Base-by-base conservation (phyloP, 2,888 invertebrate genomes). In the Yponomeuta evonymella region DNA sequence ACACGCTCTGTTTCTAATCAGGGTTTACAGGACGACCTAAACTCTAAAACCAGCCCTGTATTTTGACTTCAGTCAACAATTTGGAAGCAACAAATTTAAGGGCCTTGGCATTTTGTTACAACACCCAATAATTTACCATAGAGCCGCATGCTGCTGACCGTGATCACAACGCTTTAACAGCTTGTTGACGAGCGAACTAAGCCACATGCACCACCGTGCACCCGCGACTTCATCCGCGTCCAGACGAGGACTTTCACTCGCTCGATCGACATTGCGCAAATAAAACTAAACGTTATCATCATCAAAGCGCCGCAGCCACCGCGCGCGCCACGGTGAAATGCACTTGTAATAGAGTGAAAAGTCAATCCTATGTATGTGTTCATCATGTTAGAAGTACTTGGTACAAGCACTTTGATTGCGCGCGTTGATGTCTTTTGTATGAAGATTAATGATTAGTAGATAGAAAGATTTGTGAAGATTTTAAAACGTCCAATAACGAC, bases 351-450 rank as follows among this genome's bases (percentile, higher is more conserved):
- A 58, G 15, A 58, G 51, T 58, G 51, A 58, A 58, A 58, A 58
- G 12, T 58, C 3, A 58, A 58, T 58, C 15, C 51, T 3, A 58
- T 58, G 12, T 15, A 58, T 58, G 12, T 15, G 51, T 15, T 58
- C 51, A 1, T 58, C 51, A 12, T 58, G 51, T 58, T 58, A 15
- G 15, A 43, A 43, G 43, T 43, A 43, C 33, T 33, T 43, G 8
- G 5, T 43, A 43, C 36, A 43, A 58, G 51, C 15, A 15, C 51
- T 58, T 58, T 15, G 15, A 58, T 58, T 10, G 65, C 33, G 36
- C 36, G 67, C 67, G 67, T 67, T 67, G 67, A 67, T 67, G 67
- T 67, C 67, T 67, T 67, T 67, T 36, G 67, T 67, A 67, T 36
- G 67, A 36, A 67, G 43, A 65, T 9, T 65, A 12, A 58, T 58